Evolutionary conservation across 2,797 vertebrate species (phyloP), one percentile per base, ranked within the genome.

Genomic region (Epinephelus coioides): DNA sequence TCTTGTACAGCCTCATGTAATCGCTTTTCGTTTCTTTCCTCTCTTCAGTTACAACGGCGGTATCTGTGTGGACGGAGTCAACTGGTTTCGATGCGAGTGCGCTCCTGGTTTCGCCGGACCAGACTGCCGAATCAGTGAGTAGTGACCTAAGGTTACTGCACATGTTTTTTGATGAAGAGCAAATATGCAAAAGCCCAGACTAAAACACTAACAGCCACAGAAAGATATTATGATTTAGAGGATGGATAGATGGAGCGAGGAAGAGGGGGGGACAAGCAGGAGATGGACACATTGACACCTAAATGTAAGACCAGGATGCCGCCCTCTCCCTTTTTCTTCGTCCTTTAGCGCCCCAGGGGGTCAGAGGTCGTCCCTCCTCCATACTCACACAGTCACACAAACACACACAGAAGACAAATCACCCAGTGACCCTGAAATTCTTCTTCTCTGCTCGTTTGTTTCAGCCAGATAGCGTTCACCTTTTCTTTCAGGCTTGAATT

Each of bases 71-170:
- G 98, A 99, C 0, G 98, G 98, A 2, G 92, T 99, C 90, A 99
- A 99, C 94, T 99, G 98, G 98, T 99, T 99, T 89, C 96, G 98
- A n/a, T 99, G 98, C 4, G 97, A 99, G 88, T 99, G 98, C 0
- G 97, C 98, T 0, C 97, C 98, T 0, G 98, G 98, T 11, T 99
- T 99, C 17, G 97, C 97, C 0, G 98, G 98, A 43, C 98, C 98
- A 0, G 98, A 99, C 95, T 99, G 98, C 88, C 95, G 98, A 91
- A 99, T 99, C 88, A 99, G 98, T 99, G 95, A 99, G 98, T 97
- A 21, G 1, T 9, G 8, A 18, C 11, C n/a, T 1, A 8, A 43
- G 5, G 13, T 30, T 25, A 14, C 51, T 17, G 34, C 13, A 21
- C 1, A 12, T 15, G 23, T 2, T 18, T 44, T 2, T 27, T 19